Conservation (phyloP, 2,888 invertebrate genomes). For the Strigamia crassipes region DNA sequence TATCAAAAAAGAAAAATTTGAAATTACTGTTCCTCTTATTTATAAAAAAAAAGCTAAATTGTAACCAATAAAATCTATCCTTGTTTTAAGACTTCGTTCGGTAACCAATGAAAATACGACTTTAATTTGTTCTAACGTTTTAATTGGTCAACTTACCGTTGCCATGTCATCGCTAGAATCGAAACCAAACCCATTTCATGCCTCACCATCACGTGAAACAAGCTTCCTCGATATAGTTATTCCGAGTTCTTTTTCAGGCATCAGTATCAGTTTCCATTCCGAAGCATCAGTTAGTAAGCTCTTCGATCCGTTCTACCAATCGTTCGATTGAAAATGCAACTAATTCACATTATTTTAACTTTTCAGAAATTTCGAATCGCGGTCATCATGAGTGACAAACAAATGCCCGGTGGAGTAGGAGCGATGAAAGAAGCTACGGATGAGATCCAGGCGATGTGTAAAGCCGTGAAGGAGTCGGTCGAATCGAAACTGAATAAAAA, state of each 20-base stretch:
- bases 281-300: neutral
- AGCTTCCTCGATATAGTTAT: neutral
- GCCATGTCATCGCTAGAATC: neutral
- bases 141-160: neutral
- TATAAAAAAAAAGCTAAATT: too few relatives aligned
- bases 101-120: too few relatives aligned
- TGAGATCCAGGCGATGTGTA: conserved; percentile 46
- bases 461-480: conserved; percentile 7
- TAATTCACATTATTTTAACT: too few relatives aligned
- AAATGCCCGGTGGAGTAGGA: conserved; percentile 36
- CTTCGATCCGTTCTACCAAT: neutral
- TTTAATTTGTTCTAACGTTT: too few relatives aligned
- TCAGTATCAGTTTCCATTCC: neutral
- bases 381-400: neutral
- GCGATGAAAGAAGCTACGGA: conserved; percentile 43
- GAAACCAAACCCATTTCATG: neutral
- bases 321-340: too few relatives aligned
- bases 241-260: neutral
- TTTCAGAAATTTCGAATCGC: neutral
- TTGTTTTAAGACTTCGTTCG: too few relatives aligned
- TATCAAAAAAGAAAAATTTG: too few relatives aligned
- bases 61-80: too few relatives aligned
- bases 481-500: conserved; percentile 45
- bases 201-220: neutral
- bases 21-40: too few relatives aligned